Base-by-base conservation (phyloP, 35 echinoderm and acorn worm species). In the Acanthaster planci region DNA sequence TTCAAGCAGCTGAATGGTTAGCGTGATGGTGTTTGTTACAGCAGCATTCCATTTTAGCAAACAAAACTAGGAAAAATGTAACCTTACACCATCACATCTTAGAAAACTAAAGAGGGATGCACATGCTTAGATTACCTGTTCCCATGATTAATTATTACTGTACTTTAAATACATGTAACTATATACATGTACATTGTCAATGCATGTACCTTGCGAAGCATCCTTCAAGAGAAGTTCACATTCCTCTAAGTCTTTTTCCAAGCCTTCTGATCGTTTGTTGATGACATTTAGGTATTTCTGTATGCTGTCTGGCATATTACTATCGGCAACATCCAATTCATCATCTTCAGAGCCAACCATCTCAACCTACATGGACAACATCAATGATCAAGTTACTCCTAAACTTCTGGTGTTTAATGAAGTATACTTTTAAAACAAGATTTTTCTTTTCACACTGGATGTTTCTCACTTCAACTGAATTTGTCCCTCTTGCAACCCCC, bases 251-350 rank as follows among this genome's bases (percentile, higher is more conserved):
- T 91, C 85, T 52, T 85, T 78, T 23, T 89, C n/a, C 21, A 86
- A 64, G 76, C 76, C 78, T 2, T 97, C 84, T 56, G 93, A 57
- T 86, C 93, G 81, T 40, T 84, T 84, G 80, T 89, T 82, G 40
- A 92, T 82, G 30, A 78, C 80, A 19, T 82, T 19, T 21, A 97
- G 54, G 54, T 88, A 97, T 32, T 82, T 39, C 19, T 44, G 50
- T 19, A 97, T 85, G 36, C 76, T 85, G 37, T 89, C 86, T 83
- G 93, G 93, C 1, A 97, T 17, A 32, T 80, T 44, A 26, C 52
- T 67, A 44, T 89, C 72, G 26, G 84, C 52, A 81, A n/a, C 40
- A 29, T 91, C 75, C 37, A 47, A 35, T 6, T 72, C 64, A 29
- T 21, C 34, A 1, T 31, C 22, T 30, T 26, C 23, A 2, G 3